phyloP scores from a whole-genome alignment of 2,113 vertebrate genomes.

The Hepsetus odoe region DNA sequence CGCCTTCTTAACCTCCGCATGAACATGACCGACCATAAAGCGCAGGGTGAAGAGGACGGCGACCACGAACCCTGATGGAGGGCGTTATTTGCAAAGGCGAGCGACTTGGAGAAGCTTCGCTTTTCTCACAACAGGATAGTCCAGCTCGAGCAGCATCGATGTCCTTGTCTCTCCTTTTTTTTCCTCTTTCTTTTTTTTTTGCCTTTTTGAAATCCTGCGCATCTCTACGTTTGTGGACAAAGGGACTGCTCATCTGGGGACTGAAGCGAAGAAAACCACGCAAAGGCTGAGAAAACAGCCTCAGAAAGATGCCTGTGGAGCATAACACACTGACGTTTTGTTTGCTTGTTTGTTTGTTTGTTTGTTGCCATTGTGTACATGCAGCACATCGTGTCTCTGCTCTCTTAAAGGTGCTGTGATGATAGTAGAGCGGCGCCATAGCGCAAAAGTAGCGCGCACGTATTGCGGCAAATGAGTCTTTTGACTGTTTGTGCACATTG shows the following conservation, averaged over 20 bases:
- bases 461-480: not conserved
- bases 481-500: slow-evolving; percentile 18
- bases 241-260: slow-evolving; percentile 38
- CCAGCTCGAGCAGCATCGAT: not conserved
- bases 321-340: too few relatives aligned
- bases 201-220: slow-evolving; percentile 2
- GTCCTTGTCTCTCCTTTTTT: not conserved
- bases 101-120: slow-evolving; percentile 68
- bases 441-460: slow-evolving; percentile 1
- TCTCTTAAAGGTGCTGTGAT: slow-evolving; percentile 12
- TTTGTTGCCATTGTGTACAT: not conserved
- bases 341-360: slow-evolving; percentile 44
- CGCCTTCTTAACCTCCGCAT: slow-evolving; percentile 13
- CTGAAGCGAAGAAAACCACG: slow-evolving; percentile 21
- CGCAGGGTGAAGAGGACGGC: slow-evolving; percentile 61
- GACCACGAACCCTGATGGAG: slow-evolving; percentile 74
- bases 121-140: slow-evolving; percentile 56
- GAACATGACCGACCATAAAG: not conserved
- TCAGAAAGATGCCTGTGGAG: slow-evolving; percentile 23
- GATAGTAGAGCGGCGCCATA: slow-evolving; percentile 13
- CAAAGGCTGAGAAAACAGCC: slow-evolving; percentile 17
- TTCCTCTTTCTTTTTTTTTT: not conserved
- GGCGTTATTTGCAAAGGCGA: slow-evolving; percentile 80
- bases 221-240: slow-evolving; percentile 26
- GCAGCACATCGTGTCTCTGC: slow-evolving; percentile 11